A percentile compares a stretch with the other conserved stretches of the same genome.
Evolutionary conservation across 2,888 invertebrate genomes (phyloP).

Genomic region (Trachelus stipa): DNA sequence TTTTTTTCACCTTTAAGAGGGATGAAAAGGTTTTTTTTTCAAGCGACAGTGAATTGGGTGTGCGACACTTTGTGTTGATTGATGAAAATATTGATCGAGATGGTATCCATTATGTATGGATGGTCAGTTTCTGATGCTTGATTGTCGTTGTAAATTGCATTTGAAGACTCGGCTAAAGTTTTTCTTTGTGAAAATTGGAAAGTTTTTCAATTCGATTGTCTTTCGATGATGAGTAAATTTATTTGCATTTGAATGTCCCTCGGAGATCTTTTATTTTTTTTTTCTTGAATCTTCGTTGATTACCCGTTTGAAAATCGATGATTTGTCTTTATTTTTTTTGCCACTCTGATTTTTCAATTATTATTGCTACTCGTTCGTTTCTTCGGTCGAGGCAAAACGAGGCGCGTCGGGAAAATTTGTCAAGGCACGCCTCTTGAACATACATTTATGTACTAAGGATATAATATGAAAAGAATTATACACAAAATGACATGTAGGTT

Average conservation of each 20-base stretch:
- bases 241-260: too few relatives aligned
- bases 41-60: neutral
- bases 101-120: neutral
- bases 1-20: constrained; percentile 13
- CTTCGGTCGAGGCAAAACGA: neutral
- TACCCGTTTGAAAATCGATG: neutral
- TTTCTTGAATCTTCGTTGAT: too few relatives aligned
- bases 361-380: neutral
- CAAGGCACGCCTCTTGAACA: neutral
- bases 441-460: constrained; percentile 16
- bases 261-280: too few relatives aligned
- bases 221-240: too few relatives aligned
- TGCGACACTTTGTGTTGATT: too few relatives aligned
- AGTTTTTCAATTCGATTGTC: too few relatives aligned
- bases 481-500: constrained; percentile 48
- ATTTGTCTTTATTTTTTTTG: constrained; percentile 1
- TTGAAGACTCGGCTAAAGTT: too few relatives aligned
- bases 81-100: too few relatives aligned
- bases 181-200: too few relatives aligned
- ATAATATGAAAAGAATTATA: constrained; percentile 35
- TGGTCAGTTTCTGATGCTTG: neutral
- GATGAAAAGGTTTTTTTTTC: neutral
- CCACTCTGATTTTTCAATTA: constrained; percentile 2
- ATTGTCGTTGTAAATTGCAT: neutral
- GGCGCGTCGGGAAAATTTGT: neutral